These are phyloP conservation scores for Cepaea nemoralis DNA, from an alignment of 1,140 invertebrate genomes.

Conservation along the genomic window DNA sequence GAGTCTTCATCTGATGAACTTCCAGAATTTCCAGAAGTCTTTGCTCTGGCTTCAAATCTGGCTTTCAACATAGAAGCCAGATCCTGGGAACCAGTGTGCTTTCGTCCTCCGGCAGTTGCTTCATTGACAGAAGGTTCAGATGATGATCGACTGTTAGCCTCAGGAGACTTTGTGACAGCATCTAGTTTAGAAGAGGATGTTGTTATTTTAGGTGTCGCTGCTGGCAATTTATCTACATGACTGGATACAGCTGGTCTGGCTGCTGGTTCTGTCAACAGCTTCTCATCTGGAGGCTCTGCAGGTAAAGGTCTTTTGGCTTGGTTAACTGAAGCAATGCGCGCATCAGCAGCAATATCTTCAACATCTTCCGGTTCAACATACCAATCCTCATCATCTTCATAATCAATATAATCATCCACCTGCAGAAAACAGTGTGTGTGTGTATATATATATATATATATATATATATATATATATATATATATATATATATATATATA, in stretches of 20 bases:
- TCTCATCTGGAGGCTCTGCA: background rate
- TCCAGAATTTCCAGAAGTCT: background rate
- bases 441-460: too few relatives aligned
- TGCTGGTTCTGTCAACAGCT: background rate
- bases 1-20: background rate
- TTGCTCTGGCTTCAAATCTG: constrained; percentile 35
- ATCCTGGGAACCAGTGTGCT: background rate
- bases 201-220: background rate
- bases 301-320: constrained; percentile 18
- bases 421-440: background rate
- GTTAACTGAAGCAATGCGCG: background rate
- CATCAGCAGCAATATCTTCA: background rate
- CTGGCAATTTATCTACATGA: background rate
- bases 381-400: constrained; percentile 38
- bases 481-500: too few relatives aligned
- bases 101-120: background rate
- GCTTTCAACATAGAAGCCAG: constrained; percentile 27
- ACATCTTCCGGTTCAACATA: constrained; percentile 19
- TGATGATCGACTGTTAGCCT: background rate
- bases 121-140: background rate
- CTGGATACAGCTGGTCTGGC: background rate
- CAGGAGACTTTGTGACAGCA: background rate
- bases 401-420: background rate
- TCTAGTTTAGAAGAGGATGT: background rate
- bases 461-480: too few relatives aligned